Base-by-base conservation (phyloP, 1,140 invertebrate genomes). In the Euschistus heros region DNA sequence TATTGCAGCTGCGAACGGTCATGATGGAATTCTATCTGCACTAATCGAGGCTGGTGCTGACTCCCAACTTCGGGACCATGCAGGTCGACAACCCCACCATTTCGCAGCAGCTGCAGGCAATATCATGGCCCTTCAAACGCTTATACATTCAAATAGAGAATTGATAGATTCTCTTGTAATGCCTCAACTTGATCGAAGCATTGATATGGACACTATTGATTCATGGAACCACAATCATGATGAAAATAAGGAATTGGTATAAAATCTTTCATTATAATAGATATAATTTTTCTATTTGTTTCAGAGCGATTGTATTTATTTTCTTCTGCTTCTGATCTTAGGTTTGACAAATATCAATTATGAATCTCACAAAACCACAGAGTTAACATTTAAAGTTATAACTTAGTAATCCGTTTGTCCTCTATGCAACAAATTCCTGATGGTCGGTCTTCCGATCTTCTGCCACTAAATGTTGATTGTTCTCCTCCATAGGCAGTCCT, bases 11-110 rank as follows among this genome's bases (percentile, higher is more conserved):
- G 75, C 76, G 0, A 65, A 76, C 2, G 66, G 66, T 0, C 73
- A 75, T 10, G 71, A 71, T 13, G 74, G 76, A 0, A 71, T 76
- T 8, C 69, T 79, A 3, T 62, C 69, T 0, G 68, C 75, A 0
- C 71, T 80, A 6, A 18, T 79, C n/a, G 74, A 74, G 42, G 71
- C 70, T 26, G 77, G 76, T 10, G 76, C 76, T 0, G 73, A 76
- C 50, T 73, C 74, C 33, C 64, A 57, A 18, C 69, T 74, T 18
- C 69, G 74, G 50, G 79, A 80, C 68, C 66, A 66, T 13, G 68
- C 73, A 0, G 78, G 77, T 0, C 71, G 78, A 30, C 77, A 77
- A 2, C 75, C 78, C 0, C 62, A 79, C 15, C 78, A 80, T 62
- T 67, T 79, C 1, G 78, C 78, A 3, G 75, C 77, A 0, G 79